Base-by-base conservation (phyloP, 2,888 invertebrate genomes). In the Camptogramma bilineatum region DNA sequence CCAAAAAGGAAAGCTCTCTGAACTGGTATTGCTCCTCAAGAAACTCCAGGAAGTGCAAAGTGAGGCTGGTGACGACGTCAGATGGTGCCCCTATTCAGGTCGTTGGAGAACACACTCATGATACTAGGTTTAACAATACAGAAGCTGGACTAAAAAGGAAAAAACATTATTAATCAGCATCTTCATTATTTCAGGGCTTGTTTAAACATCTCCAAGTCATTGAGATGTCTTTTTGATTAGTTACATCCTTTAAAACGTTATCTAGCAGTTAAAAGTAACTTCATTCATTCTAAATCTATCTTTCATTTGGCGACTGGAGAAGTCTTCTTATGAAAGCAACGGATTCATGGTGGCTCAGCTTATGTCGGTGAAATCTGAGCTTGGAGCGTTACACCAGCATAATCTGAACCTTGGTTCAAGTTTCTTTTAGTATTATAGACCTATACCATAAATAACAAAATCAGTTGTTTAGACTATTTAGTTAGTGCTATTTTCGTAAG, bases 1-100 rank as follows among this genome's bases (percentile, higher is more conserved):
- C 75, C 5, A 80, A 77, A 50, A 77, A 68, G 50, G 79, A 77
- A 9, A 67, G 72, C 1, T 66, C 72, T 21, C 73, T 78, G 2
- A 85, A 81, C 64, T 86, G 86, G 86, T 84, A 83, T 66, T 86
- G 86, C 55, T 82, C 86, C 0, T 82, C 84, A 5, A 77, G 85
- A 48, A 82, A 79, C 52, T 81, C 84, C 0, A 78, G 63, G 39
- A 71, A 74, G 18, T 86, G 86, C 28, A 84, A 74, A 69, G 86
- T 75, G n/a, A 81, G 74, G 34, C 69, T 82, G 8, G 64, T 78
- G 1, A 82, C 85, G 0, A 78, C 80, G 62, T 31, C 44, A 19
- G 65, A 74, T 21, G 66, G 69, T 19, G 16, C 52, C 0, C 54
- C 64, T 1, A 9, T 66, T 7, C 24, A 42, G 4, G 9, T 54